Conservation (phyloP, 2,888 invertebrate genomes). For the Drosophila neoperkinsi region DNA sequence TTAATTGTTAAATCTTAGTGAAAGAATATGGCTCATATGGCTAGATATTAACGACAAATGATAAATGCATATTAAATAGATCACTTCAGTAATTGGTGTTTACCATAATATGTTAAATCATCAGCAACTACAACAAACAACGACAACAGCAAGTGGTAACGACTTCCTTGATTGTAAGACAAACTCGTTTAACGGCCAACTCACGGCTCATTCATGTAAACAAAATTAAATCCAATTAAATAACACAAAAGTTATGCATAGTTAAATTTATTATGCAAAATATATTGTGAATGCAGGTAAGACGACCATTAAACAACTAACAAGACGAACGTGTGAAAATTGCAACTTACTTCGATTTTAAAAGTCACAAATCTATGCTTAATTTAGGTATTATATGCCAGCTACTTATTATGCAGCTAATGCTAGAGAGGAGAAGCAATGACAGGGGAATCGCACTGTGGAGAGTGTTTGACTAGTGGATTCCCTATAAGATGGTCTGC, state of each 20-base stretch:
- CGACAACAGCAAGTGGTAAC: neutral
- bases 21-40: no score
- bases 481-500: neutral
- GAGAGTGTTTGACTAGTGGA: no score
- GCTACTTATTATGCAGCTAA: neutral
- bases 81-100: neutral
- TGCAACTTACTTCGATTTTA: neutral
- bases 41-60: neutral
- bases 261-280: slow-evolving; percentile 55
- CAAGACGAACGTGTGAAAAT: slow-evolving; percentile 17
- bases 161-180: slow-evolving; percentile 28
- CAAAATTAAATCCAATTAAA: slow-evolving; percentile 49
- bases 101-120: slow-evolving; percentile 39
- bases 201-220: slow-evolving; percentile 36
- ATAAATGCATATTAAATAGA: neutral
- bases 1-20: no score
- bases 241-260: slow-evolving; percentile 40
- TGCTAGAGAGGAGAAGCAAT: neutral
- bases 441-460: no score
- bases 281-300: slow-evolving; percentile 20
- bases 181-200: slow-evolving; percentile 48
- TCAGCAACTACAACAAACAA: neutral
- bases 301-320: slow-evolving; percentile 33
- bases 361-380: slow-evolving; percentile 22
- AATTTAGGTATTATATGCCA: neutral